These are phyloP conservation scores for Jordanella pulchra DNA, from an alignment of 2,797 vertebrate genomes.

Conservation along the genomic window DNA sequence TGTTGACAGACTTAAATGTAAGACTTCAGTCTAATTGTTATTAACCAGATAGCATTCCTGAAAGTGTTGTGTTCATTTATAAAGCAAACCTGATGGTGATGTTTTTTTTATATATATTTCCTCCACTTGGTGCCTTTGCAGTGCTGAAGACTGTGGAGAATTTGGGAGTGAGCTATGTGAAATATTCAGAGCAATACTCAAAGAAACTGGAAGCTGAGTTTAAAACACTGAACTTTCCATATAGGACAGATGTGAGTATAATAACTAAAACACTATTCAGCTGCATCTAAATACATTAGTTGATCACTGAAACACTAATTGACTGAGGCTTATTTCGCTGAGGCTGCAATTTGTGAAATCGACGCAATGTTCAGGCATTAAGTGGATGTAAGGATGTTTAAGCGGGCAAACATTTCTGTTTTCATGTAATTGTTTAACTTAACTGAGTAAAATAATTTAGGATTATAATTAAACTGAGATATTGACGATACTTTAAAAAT, in stretches of 20 bases:
- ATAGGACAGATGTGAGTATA: slow-evolving; percentile 76
- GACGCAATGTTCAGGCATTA: too few species aligned
- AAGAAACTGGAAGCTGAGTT: slow-evolving; percentile 79
- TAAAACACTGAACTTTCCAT: slow-evolving; percentile 84
- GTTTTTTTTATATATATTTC: not conserved
- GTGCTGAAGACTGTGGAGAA: slow-evolving; percentile 93
- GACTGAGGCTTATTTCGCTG: too few species aligned
- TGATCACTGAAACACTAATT: not conserved
- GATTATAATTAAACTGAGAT: too few species aligned
- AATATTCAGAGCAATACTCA: slow-evolving; percentile 73
- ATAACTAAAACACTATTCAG: not conserved
- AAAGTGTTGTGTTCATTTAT: too few species aligned
- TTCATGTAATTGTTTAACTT: too few species aligned
- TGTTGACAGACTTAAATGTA: slow-evolving; percentile 90
- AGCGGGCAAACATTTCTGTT: too few species aligned
- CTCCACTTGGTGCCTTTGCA: slow-evolving; percentile 51
- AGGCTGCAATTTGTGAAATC: too few species aligned
- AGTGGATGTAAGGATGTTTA: too few species aligned
- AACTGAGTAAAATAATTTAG: too few species aligned
- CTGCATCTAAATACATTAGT: not conserved
- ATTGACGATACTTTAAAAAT: not conserved
- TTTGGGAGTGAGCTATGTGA: slow-evolving; percentile 87
- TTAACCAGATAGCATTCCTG: not conserved
- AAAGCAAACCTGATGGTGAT: not conserved
- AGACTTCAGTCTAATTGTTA: slow-evolving; percentile 35